A percentile compares a stretch with the other conserved stretches of the same genome.
These are phyloP conservation scores for Halocaridina rubra DNA, from an alignment of 2,888 invertebrate genomes.

Conservation along the genomic window DNA sequence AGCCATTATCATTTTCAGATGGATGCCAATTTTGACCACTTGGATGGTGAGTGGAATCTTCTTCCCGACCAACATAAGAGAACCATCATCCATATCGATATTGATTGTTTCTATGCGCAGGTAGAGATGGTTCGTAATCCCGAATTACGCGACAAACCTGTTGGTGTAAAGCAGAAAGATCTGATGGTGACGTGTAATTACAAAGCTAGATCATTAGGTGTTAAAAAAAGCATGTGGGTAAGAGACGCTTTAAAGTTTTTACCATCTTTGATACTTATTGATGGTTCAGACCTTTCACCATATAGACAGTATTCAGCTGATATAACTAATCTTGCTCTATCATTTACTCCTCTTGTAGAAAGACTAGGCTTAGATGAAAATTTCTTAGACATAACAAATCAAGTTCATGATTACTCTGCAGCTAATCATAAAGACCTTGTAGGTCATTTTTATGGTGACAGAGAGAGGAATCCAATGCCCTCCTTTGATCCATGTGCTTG, in stretches of 20 bases:
- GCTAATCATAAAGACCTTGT: slow-evolving; percentile 67
- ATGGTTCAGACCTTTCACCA: slow-evolving; percentile 84
- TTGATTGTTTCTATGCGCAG: slow-evolving; percentile 89
- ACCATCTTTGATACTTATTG: slow-evolving; percentile 80
- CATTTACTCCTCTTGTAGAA: slow-evolving; percentile 81
- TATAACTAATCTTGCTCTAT: slow-evolving; percentile 78
- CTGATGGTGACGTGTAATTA: slow-evolving; percentile 88
- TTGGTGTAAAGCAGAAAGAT: slow-evolving; percentile 87
- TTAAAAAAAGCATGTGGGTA: slow-evolving; percentile 82
- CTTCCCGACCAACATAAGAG: slow-evolving; percentile 41
- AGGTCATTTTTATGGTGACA: slow-evolving; percentile 74
- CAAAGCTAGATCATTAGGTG: slow-evolving; percentile 79
- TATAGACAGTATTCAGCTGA: slow-evolving; percentile 83
- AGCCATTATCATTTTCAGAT: too few relatives aligned
- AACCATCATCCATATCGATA: slow-evolving; percentile 80
- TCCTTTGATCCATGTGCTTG: slow-evolving; percentile 76
- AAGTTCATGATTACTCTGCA: slow-evolving; percentile 69
- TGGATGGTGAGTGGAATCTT: slow-evolving; percentile 3
- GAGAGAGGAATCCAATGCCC: slow-evolving; percentile 55
- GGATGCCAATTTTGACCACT: not conserved
- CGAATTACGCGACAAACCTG: slow-evolving; percentile 75
- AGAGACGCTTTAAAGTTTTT: slow-evolving; percentile 81
- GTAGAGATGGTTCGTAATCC: slow-evolving; percentile 84
- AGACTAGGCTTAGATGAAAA: slow-evolving; percentile 88
- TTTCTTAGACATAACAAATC: slow-evolving; percentile 81